Percentiles rank a stretch among this genome's conserved stretches.
Conservation (phyloP, 2,797 vertebrate species). For the Carcharodon carcharias region DNA sequence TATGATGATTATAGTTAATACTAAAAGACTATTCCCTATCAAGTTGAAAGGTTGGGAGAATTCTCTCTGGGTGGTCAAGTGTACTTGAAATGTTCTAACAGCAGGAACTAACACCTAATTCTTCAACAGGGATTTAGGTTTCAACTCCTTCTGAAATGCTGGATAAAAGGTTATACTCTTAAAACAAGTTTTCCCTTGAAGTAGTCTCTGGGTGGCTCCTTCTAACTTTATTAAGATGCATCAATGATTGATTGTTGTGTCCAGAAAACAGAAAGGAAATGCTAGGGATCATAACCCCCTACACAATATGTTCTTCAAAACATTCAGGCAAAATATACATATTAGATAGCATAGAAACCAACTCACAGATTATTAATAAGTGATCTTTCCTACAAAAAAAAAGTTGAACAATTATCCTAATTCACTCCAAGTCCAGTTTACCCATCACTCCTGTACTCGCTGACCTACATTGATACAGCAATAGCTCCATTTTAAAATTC, state of each 20-base stretch:
- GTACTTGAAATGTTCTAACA: not conserved
- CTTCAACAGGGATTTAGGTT: not conserved
- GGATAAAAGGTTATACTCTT: not conserved
- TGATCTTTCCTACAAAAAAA: not conserved
- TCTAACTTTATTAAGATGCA: not conserved
- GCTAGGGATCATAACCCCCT: not conserved
- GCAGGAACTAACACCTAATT: not conserved
- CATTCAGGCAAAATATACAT: not conserved
- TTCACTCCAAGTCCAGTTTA: not conserved
- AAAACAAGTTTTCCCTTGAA: not conserved
- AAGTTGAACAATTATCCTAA: not conserved
- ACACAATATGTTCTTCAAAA: not conserved
- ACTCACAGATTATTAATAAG: not conserved
- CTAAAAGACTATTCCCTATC: not conserved
- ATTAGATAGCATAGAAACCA: not conserved
- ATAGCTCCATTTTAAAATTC: not conserved
- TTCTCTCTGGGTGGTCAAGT: not conserved
- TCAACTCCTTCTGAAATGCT: not conserved
- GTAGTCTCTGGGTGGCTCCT: not conserved
- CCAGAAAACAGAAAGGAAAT: not conserved
- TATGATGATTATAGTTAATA: not conserved
- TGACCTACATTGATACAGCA: not conserved
- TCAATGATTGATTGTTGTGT: not conserved
- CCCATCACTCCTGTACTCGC: not conserved
- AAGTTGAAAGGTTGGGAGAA: not conserved